phyloP scores from a whole-genome alignment of 2,113 vertebrate genomes.

The Corythoichthys haematopterus region DNA sequence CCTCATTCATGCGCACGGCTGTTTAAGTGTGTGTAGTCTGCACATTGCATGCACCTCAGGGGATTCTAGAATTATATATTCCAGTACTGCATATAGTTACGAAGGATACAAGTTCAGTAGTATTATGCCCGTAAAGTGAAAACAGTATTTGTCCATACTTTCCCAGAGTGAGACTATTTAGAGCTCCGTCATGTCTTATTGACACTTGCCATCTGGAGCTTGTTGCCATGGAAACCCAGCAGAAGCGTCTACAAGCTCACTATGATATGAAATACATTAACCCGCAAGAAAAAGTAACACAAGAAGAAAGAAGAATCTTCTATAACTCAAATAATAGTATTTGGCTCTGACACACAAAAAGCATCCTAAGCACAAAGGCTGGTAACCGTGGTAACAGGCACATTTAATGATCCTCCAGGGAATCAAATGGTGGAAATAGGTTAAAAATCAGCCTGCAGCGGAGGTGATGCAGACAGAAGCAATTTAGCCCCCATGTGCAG shows the following conservation, averaged over 20 bases:
- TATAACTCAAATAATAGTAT: conserved; percentile 9
- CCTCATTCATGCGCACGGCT: conserved; percentile 50
- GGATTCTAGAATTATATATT: conserved; percentile 23
- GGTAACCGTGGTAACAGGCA: conserved; percentile 47
- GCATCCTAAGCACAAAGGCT: conserved; percentile 16
- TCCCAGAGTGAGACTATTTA: conserved; percentile 8
- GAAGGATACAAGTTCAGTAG: background rate
- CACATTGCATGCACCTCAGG: conserved; percentile 13
- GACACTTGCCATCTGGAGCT: conserved; percentile 61
- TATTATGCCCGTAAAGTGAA: background rate
- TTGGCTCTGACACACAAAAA: background rate
- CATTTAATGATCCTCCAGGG: conserved; percentile 27
- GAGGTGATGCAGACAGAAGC: conserved; percentile 46
- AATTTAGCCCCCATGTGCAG: conserved; percentile 54
- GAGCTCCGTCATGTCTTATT: conserved; percentile 33
- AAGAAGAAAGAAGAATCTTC: conserved; percentile 11
- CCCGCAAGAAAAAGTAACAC: background rate
- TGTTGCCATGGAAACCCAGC: conserved; percentile 61
- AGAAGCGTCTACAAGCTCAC: conserved; percentile 46
- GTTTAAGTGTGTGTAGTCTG: conserved; percentile 20
- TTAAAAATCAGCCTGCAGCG: conserved; percentile 26
- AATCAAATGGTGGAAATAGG: conserved; percentile 36
- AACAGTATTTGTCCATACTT: background rate
- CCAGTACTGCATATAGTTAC: background rate
- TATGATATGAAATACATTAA: conserved; percentile 33